phyloP scores from a whole-genome alignment of 2,888 invertebrate species.

The Drosophila mercatorum region DNA sequence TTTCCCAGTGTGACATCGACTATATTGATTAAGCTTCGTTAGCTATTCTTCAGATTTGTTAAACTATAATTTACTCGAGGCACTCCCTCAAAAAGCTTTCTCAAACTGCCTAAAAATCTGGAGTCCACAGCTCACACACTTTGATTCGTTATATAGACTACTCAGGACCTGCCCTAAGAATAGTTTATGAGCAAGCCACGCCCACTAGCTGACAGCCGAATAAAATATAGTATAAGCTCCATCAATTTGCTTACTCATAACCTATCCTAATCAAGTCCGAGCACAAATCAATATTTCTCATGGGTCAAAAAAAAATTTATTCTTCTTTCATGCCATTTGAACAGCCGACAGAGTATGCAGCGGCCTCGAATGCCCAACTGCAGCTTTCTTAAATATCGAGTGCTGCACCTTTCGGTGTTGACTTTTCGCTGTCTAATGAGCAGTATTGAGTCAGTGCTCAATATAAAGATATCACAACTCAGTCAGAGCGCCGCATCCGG shows the following conservation, averaged over 20 bases:
- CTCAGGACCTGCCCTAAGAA: background rate
- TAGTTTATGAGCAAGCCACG: background rate
- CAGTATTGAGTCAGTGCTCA: constrained; percentile 14
- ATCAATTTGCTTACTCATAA: background rate
- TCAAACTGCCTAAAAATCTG: too few species aligned
- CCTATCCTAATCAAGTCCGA: background rate
- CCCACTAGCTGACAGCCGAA: background rate
- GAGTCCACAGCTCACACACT: too few species aligned
- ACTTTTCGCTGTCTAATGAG: constrained; percentile 26
- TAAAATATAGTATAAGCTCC: background rate
- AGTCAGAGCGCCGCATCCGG: constrained; percentile 20
- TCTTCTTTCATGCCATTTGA: too few species aligned
- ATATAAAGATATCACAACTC: constrained; percentile 33
- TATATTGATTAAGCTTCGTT: too few species aligned
- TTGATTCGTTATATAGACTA: background rate
- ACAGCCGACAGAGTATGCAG: background rate
- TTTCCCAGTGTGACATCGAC: too few species aligned
- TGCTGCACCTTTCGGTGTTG: background rate
- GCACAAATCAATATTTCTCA: background rate
- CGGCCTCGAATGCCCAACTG: background rate
- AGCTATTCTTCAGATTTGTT: too few species aligned
- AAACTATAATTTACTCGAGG: too few species aligned
- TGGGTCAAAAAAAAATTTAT: background rate
- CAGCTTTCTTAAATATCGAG: background rate
- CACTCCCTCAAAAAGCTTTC: too few species aligned